A percentile compares a stretch with the other conserved stretches of the same genome.
Conservation (phyloP, 2,113 vertebrate genomes). For the Pristiophorus japonicus region DNA sequence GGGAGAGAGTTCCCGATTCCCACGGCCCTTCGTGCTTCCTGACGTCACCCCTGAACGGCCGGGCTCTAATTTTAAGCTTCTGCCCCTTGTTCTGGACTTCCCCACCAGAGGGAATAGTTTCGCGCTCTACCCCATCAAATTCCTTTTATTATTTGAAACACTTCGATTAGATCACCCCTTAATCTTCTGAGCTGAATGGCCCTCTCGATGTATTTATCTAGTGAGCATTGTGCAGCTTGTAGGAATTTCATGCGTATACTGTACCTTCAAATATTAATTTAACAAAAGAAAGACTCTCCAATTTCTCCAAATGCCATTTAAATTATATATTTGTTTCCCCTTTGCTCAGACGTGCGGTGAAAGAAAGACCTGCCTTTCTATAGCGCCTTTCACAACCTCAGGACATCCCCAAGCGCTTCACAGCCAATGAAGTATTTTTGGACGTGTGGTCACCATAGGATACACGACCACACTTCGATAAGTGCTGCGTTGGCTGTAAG, state of each 20-base stretch:
- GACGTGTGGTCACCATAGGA: no score
- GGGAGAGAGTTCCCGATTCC: neutral
- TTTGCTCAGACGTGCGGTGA: neutral
- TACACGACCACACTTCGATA: no score
- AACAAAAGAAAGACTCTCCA: neutral
- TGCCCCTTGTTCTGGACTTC: no score
- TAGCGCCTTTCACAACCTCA: neutral
- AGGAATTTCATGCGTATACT: no score
- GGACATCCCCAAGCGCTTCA: neutral
- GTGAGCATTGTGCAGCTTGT: neutral
- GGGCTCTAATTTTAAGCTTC: neutral
- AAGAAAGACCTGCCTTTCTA: neutral
- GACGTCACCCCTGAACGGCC: neutral
- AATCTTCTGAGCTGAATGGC: neutral
- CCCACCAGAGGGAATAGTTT: neutral
- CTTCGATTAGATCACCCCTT: no score
- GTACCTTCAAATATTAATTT: neutral
- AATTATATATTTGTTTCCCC: neutral
- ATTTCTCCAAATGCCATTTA: neutral
- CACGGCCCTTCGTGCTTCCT: neutral
- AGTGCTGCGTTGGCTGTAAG: no score
- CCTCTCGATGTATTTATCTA: neutral
- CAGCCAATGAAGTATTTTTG: no score
- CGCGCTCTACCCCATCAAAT: neutral
- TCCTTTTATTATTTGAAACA: neutral